Evolutionary conservation across 35 echinoderm and acorn worm genomes (phyloP), one percentile per base, ranked within the genome.

Genomic region (Heliocidaris tuberculata): DNA sequence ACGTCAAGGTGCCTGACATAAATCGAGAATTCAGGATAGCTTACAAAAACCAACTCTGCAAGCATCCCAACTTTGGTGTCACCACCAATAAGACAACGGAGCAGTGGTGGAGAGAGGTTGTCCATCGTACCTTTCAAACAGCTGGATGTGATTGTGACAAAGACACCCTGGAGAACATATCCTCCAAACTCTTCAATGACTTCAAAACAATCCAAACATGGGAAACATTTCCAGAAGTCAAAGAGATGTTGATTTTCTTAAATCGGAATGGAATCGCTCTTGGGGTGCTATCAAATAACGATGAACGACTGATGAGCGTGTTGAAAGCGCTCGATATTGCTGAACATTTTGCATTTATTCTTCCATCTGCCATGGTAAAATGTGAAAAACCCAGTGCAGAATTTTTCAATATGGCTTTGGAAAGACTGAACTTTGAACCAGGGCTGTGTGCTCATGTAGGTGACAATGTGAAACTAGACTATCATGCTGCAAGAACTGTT

Each of bases 181-280:
- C 95, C 93, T 93, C 96, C 17, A 96, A 95, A 54, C 94, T 99
- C 12, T 99, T 93, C 94, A 86, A 96, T 30, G 95, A 99, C 85
- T 97, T 96, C 95, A 94, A 93, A 35, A 94, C 94, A 85, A 48
- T 71, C 32, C 48, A 90, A 48, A 94, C 94, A 50, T 99, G 96
- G 96, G 95, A 97, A 7, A 94, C 96, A 13, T 99, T 92, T 48
- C 96, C 98, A 5, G 98, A 99, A 86, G 98, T 99, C 7, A 96
- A 96, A 32, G 95, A 97, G 6, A 95, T 96, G 93, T 49, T 99
- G 85, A 95, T 86, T 9, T 95, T 96, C 56, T 50, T 99, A 2
- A 97, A 99, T 50, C 94, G 65, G 48, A 95, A 96, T 65, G 98
- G 98, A 30, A 90, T 97, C 0, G 95, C 95, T 13, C 93, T 99